Evolutionary conservation across 1,140 invertebrate species (phyloP).

Genomic region (Cotesia vestalis): DNA sequence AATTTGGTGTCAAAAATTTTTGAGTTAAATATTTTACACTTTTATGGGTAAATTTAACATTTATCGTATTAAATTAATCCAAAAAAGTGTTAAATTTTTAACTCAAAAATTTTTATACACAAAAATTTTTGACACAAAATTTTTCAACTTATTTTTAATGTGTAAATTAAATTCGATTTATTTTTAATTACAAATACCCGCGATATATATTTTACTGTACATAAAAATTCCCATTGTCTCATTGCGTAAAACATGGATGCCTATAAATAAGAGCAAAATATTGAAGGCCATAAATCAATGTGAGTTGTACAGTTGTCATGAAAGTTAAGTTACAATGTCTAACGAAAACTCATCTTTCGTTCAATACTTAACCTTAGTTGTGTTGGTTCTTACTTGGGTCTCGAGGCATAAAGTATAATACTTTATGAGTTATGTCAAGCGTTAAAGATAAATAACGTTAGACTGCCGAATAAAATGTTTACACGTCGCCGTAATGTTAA

Average conservation of each 20-base stretch:
- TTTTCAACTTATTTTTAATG: too few relatives aligned
- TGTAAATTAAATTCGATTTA: too few relatives aligned
- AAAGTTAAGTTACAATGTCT: constrained; percentile 4
- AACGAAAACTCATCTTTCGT: constrained; percentile 23
- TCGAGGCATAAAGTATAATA: constrained; percentile 34
- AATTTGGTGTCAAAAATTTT: too few relatives aligned
- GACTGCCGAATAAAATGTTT: constrained; percentile 20
- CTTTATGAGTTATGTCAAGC: constrained; percentile 34
- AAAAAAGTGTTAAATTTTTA: too few relatives aligned
- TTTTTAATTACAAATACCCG: too few relatives aligned
- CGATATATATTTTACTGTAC: too few relatives aligned
- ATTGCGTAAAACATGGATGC: background rate
- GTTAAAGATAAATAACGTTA: constrained; percentile 36
- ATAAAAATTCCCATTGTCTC: too few relatives aligned
- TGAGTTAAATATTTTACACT: too few relatives aligned
- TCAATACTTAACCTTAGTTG: background rate
- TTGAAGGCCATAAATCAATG: constrained; percentile 36
- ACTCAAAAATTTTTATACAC: too few relatives aligned
- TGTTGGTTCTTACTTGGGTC: background rate
- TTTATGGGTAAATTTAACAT: too few relatives aligned
- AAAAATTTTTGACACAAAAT: too few relatives aligned
- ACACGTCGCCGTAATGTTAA: background rate
- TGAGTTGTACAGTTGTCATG: constrained; percentile 20
- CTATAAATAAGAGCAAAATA: background rate
- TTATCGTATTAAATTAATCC: too few relatives aligned